These are phyloP conservation scores for Peromyscus attwateri DNA, from an alignment of 2,797 vertebrate species.

Conservation along the genomic window DNA sequence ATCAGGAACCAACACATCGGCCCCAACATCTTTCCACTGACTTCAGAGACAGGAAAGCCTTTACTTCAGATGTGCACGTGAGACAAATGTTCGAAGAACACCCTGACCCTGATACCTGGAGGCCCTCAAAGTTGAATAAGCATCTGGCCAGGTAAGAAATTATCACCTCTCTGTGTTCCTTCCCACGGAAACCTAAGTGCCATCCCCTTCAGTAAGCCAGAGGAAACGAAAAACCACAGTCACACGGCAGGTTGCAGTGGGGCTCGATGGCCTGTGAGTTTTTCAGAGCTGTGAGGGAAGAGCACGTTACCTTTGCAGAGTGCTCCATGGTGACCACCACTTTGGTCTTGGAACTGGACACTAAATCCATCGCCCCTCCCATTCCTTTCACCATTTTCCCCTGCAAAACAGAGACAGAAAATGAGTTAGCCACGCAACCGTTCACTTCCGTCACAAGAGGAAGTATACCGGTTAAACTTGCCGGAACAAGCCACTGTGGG, in stretches of 20 bases:
- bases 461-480: background rate
- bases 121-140: conserved; percentile 44
- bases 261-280: background rate
- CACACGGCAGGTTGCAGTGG: fast-evolving
- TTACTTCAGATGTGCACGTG: background rate
- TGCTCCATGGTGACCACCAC: conserved; percentile 99
- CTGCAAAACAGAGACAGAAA: conserved; percentile 86
- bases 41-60: conserved; percentile 39
- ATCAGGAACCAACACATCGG: background rate
- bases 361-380: conserved; percentile 99
- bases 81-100: conserved; percentile 30
- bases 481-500: background rate
- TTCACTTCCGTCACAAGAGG: background rate
- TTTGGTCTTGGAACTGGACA: conserved; percentile 96
- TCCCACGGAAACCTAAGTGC: conserved; percentile 36
- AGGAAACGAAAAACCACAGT: background rate
- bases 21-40: background rate
- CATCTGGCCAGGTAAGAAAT: conserved; percentile 20
- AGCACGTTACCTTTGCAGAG: conserved; percentile 94
- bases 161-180: background rate
- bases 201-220: conserved; percentile 2
- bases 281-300: background rate
- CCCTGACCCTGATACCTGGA: background rate
- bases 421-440: background rate
- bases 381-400: conserved; percentile 99